These are phyloP conservation scores for Cisticola juncidis DNA, from an alignment of 2,113 vertebrate genomes.

Conservation along the genomic window DNA sequence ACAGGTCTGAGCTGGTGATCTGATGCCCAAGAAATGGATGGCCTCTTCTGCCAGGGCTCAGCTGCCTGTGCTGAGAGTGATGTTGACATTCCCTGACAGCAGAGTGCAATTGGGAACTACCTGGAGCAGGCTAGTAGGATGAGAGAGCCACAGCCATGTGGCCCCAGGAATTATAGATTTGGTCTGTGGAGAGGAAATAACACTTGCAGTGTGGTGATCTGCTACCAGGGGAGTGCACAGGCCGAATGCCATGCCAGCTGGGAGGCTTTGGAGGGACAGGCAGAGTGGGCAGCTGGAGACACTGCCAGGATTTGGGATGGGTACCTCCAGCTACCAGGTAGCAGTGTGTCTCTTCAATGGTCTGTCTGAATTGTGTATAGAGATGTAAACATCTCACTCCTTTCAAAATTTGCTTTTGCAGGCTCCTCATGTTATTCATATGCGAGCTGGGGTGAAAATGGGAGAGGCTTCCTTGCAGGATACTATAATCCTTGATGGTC, in stretches of 20 bases:
- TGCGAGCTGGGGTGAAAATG: slow-evolving; percentile 88
- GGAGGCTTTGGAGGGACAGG: not conserved
- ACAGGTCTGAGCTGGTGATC: not conserved
- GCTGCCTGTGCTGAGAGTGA: not conserved
- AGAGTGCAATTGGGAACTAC: accelerated
- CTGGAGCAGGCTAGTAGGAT: not conserved
- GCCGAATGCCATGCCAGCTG: not conserved
- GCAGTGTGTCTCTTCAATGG: not conserved
- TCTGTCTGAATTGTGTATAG: not conserved
- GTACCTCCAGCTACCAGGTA: not conserved
- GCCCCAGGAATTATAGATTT: not conserved
- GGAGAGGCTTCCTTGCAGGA: slow-evolving; percentile 86
- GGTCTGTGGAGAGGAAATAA: not conserved
- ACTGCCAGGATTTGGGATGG: not conserved
- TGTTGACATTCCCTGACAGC: not conserved
- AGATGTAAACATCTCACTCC: not conserved
- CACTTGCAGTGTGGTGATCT: not conserved
- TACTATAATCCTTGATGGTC: slow-evolving; percentile 86
- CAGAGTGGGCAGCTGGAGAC: accelerated
- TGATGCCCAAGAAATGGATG: not conserved
- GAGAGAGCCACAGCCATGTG: accelerated
- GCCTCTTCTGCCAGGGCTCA: not conserved
- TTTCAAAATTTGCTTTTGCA: slow-evolving; percentile 32
- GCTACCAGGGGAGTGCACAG: not conserved
- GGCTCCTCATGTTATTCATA: slow-evolving; percentile 88